Evolutionary conservation across 2,888 invertebrate genomes (phyloP), one percentile per base, ranked within the genome.

Genomic region (Netelia virgata): DNA sequence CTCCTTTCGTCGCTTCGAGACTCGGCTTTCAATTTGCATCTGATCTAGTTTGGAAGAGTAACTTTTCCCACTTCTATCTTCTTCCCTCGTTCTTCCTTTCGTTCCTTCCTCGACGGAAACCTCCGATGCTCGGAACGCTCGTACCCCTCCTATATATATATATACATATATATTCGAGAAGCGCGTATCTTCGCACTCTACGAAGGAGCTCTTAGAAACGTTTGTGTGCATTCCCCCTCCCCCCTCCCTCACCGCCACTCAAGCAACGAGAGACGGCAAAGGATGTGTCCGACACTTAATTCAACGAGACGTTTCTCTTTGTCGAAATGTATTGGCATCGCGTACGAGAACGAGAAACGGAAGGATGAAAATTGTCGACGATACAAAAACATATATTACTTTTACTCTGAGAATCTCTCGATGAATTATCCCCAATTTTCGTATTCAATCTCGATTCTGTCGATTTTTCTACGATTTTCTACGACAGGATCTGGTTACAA

Each of bases 11-110:
- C 73, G 69, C 79, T 81, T 28, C 84, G 53, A 68, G 80, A 76
- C 84, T 81, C 73, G 69, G 63, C 83, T 86, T 83, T 77, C 84
- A 84, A 84, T 86, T 86, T 86, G 82, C 86, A 86, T 86, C 82
- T 84, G 82, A 86, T 86, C 84, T 74, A 82, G 82, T 86, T 77
- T 84, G 73, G 69, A 69, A 75, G 86, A 82, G 82, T 79, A 86
- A 84, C 84, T 86, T 84, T 84, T 77, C 63, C 77, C 81, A 82
- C 81, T 84, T 73, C 72, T 50, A 43, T 63, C 77, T 63, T 43
- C 79, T 55, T 72, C 61, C 41, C 50, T 14, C 50, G 43, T 18
- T 18, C 68, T 41, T 70, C 66, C 69, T 61, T 66, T 11, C 18
- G 23, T 68, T 23, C 23, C 55, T 41, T 57, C 57, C 47, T 66